Evolutionary conservation across 1,140 invertebrate species (phyloP).

Genomic region (Drosophila ananassae): DNA sequence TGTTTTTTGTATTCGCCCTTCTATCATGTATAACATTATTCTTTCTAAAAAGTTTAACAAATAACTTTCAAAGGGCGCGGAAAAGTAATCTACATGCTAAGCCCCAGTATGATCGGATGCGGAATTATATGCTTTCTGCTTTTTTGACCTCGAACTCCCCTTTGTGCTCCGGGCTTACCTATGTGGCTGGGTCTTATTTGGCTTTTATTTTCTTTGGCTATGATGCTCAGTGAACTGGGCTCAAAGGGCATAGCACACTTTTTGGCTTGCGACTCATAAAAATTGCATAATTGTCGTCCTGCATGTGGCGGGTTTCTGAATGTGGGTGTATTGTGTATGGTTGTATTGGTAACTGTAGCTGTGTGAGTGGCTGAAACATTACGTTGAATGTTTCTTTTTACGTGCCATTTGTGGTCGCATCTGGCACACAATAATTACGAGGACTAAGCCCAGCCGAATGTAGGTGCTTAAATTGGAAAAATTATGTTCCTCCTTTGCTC

Average conservation of each 20-base stretch:
- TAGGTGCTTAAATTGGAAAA: slow-evolving; percentile 41
- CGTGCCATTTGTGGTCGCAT: slow-evolving; percentile 68
- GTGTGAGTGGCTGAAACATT: slow-evolving; percentile 47
- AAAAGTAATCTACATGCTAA: slow-evolving; percentile 1
- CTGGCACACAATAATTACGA: slow-evolving; percentile 61
- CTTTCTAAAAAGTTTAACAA: too few species aligned
- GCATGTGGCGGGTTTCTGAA: slow-evolving; percentile 25
- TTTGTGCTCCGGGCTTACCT: slow-evolving; percentile 10
- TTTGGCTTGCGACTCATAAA: slow-evolving; percentile 68
- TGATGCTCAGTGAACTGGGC: slow-evolving; percentile 28
- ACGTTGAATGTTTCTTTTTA: slow-evolving; percentile 51
- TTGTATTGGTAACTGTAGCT: slow-evolving; percentile 7
- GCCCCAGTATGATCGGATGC: slow-evolving; percentile 22
- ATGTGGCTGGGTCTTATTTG: slow-evolving; percentile 30
- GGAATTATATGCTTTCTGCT: slow-evolving; percentile 15
- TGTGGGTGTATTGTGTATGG: slow-evolving; percentile 4
- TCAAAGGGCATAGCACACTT: slow-evolving; percentile 65
- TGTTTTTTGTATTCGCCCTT: too few species aligned
- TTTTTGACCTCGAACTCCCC: slow-evolving; percentile 40
- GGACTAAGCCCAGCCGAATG: slow-evolving; percentile 25
- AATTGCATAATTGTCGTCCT: slow-evolving; percentile 74
- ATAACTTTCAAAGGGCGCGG: not conserved
- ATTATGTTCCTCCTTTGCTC: slow-evolving; percentile 35
- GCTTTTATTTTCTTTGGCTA: slow-evolving; percentile 35
- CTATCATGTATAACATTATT: too few species aligned